Conservation (phyloP, 2,113 vertebrate genomes). For the Chloebia gouldiae region DNA sequence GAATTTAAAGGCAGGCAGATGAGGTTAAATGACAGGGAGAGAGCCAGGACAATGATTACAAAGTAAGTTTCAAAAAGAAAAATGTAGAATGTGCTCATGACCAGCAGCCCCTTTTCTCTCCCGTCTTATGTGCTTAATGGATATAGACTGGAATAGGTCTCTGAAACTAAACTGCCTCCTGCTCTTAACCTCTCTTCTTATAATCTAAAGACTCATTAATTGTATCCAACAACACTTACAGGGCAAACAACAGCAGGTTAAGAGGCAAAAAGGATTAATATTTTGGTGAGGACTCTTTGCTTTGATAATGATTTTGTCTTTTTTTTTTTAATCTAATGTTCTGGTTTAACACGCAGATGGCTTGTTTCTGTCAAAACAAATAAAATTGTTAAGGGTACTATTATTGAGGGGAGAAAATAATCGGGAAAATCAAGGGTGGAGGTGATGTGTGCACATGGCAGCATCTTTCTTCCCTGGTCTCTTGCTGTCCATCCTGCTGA, state of each 20-base stretch:
- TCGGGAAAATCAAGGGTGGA: background rate
- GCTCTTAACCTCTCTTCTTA: background rate
- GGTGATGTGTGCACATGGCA: background rate
- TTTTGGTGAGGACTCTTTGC: background rate
- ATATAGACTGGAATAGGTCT: conserved; percentile 19
- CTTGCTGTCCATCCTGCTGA: background rate
- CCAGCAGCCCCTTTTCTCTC: background rate
- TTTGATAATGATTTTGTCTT: background rate
- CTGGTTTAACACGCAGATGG: background rate
- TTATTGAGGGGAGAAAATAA: background rate
- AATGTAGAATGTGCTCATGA: conserved; percentile 56
- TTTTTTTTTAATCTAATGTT: background rate
- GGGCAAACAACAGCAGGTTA: background rate
- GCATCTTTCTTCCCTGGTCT: background rate
- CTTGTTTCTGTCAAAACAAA: background rate
- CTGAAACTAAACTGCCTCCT: conserved; percentile 11
- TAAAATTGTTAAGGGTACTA: background rate
- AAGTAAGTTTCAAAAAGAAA: conserved; percentile 63
- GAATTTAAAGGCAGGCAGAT: conserved; percentile 73
- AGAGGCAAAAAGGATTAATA: background rate
- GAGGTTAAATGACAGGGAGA: conserved; percentile 73
- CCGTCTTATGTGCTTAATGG: background rate
- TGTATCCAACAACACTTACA: background rate
- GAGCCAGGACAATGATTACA: conserved; percentile 69
- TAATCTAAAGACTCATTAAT: background rate